Percentiles rank a stretch among this genome's conserved stretches.
Conservation (phyloP, 2,888 invertebrate genomes). For the Melikaiella ostensackeni region DNA sequence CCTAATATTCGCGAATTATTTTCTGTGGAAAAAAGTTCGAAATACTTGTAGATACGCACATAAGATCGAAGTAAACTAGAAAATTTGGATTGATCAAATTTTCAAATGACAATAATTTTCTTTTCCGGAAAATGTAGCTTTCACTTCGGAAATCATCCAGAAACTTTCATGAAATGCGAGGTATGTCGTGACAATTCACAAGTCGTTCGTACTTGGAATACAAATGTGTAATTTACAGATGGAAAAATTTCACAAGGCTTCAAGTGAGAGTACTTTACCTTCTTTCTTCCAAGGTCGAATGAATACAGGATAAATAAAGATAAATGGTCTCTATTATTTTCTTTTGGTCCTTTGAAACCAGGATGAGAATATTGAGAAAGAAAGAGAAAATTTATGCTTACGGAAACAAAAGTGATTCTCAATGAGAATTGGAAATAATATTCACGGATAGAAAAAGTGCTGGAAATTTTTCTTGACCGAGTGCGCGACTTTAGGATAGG, state of each 20-base stretch:
- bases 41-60: too few relatives aligned
- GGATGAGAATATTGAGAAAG: neutral
- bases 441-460: too few relatives aligned
- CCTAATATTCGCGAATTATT: too few relatives aligned
- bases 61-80: too few relatives aligned
- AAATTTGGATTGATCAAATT: too few relatives aligned
- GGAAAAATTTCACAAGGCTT: slow-evolving; percentile 19
- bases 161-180: neutral
- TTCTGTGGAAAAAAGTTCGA: too few relatives aligned
- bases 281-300: slow-evolving; percentile 31
- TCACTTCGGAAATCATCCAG: slow-evolving; percentile 20
- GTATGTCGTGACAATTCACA: slow-evolving; percentile 8
- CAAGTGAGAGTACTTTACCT: slow-evolving; percentile 28
- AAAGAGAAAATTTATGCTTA: neutral
- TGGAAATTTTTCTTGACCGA: too few relatives aligned
- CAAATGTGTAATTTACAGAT: slow-evolving; percentile 22
- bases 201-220: neutral
- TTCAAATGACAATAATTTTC: neutral
- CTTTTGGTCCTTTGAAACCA: neutral
- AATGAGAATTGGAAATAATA: neutral
- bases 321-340: neutral
- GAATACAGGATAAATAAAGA: neutral
- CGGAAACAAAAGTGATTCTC: neutral
- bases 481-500: too few relatives aligned
- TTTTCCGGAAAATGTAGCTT: neutral